phyloP scores from a whole-genome alignment of 2,888 invertebrate species.

The Galerucella pusilla region DNA sequence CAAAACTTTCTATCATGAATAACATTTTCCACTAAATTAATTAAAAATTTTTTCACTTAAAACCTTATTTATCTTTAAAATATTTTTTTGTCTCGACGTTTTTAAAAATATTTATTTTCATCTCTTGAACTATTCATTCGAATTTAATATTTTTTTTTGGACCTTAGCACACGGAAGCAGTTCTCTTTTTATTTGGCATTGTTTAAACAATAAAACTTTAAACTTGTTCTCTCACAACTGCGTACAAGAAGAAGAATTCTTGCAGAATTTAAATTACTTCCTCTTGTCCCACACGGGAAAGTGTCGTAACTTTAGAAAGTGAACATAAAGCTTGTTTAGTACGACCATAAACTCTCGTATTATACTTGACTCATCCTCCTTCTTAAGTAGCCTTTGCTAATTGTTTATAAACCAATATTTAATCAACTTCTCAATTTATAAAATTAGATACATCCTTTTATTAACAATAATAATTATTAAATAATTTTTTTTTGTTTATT shows the following conservation, averaged over 20 bases:
- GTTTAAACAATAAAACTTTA: slow-evolving; percentile 9
- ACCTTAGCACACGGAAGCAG: not conserved
- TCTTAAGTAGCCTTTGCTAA: not conserved
- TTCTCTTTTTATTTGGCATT: slow-evolving; percentile 17
- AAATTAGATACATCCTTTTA: too few relatives aligned
- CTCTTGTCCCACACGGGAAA: slow-evolving; percentile 47
- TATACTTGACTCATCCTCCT: not conserved
- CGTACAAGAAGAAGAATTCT: slow-evolving; percentile 19
- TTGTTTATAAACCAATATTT: not conserved
- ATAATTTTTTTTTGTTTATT: slow-evolving; percentile 28
- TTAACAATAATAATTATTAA: too few relatives aligned
- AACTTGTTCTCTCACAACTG: slow-evolving; percentile 21
- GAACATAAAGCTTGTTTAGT: slow-evolving; percentile 28
- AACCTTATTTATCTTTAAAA: too few relatives aligned
- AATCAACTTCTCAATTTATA: too few relatives aligned
- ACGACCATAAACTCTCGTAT: slow-evolving; percentile 28
- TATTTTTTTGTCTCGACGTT: too few relatives aligned
- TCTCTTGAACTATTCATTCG: too few relatives aligned
- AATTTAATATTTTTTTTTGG: too few relatives aligned
- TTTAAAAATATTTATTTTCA: too few relatives aligned
- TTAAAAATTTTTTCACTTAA: too few relatives aligned
- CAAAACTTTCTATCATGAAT: too few relatives aligned
- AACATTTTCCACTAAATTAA: too few relatives aligned
- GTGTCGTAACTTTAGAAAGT: slow-evolving; percentile 51
- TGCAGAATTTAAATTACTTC: slow-evolving; percentile 46